phyloP scores from a whole-genome alignment of 2,888 invertebrate species.

The Tenthredo notha region DNA sequence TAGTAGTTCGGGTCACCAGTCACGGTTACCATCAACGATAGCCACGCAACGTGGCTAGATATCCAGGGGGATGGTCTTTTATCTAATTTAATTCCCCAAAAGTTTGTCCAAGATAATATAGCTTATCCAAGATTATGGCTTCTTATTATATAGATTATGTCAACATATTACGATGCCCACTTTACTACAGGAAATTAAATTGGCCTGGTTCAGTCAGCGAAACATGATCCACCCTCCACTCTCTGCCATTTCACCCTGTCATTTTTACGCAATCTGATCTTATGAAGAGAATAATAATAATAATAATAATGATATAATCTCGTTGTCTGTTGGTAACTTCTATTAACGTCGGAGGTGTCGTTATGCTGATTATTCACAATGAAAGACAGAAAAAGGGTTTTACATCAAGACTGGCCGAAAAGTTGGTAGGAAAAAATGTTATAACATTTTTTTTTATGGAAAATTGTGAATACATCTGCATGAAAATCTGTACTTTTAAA shows the following conservation, averaged over 20 bases:
- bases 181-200: slow-evolving; percentile 23
- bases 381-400: neutral
- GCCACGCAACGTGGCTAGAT: slow-evolving; percentile 1
- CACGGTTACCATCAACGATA: neutral
- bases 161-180: slow-evolving; percentile 13
- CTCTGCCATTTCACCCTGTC: neutral
- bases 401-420: neutral
- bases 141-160: slow-evolving; percentile 9
- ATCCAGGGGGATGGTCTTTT: slow-evolving; percentile 8
- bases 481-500: neutral
- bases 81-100: slow-evolving; percentile 19
- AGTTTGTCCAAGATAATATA: neutral
- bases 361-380: neutral
- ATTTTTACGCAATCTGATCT: neutral
- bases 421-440: neutral
- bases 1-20: slow-evolving; percentile 23
- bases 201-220: neutral
- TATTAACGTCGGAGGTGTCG: neutral
- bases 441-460: neutral
- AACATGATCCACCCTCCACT: neutral
- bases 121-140: neutral
- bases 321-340: neutral
- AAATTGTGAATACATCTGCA: slow-evolving; percentile 9
- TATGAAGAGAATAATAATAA: neutral
- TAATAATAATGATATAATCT: neutral